A percentile compares a stretch with the other conserved stretches of the same genome.
Conservation (phyloP, 1,140 invertebrate species). For the Lucilia cuprina region DNA sequence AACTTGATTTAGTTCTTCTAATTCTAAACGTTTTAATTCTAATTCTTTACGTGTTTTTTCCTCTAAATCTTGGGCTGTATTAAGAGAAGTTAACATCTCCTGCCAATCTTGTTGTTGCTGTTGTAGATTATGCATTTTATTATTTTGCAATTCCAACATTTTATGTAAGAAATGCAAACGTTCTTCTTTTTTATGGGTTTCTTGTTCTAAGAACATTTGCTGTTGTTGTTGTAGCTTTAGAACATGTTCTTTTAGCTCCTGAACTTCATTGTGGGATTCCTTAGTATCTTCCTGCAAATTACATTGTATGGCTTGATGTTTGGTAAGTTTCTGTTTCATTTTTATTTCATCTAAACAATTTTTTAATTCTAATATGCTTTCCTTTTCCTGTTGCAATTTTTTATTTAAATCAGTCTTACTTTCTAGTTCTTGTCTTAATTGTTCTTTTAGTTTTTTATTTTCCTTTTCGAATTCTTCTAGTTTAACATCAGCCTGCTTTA, state of each 20-base stretch:
- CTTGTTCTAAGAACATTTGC: neutral
- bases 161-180: conserved; percentile 47
- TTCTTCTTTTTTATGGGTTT: conserved; percentile 44
- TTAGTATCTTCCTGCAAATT: neutral
- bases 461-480: neutral
- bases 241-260: conserved; percentile 44
- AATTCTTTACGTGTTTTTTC: conserved; percentile 46
- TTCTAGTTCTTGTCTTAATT: neutral
- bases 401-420: neutral
- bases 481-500: neutral
- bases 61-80: conserved; percentile 49
- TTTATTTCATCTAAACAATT: neutral
- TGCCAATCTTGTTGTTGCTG: conserved; percentile 48
- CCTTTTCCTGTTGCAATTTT: neutral
- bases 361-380: neutral
- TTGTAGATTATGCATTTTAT: conserved; percentile 51
- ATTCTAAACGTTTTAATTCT: conserved; percentile 48
- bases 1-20: conserved; percentile 52
- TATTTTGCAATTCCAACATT: conserved; percentile 49
- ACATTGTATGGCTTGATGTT: neutral
- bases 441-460: neutral
- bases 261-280: neutral
- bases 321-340: neutral
- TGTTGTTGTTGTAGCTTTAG: conserved; percentile 47
- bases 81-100: conserved; percentile 47